Base-by-base conservation (phyloP, 2,888 invertebrate genomes). In the Graphium colonna region DNA sequence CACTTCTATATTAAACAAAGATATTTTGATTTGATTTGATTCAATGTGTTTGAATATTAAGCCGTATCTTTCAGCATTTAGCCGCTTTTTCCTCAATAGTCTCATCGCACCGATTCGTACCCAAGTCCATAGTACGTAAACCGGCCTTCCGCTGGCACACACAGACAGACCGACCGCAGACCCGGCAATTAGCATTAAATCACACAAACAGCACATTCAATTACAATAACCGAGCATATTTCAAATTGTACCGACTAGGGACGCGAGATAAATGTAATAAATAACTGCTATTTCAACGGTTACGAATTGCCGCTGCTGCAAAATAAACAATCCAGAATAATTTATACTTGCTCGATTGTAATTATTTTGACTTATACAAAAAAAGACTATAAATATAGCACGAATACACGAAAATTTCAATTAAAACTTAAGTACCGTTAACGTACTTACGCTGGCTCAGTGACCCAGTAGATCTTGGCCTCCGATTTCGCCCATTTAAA, bases 141-240 rank as follows among this genome's bases (percentile, higher is more conserved):
- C 42, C 48, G 48, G 42, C 28, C 38, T 39, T 48, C 42, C 47
- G 39, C 21, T 17, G 0, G 21, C 17, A n/a, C 13, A 38, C 15
- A 31, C 31, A 39, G 33, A 39, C 44, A 16, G 49, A 60, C 52
- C 56, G 57, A 58, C 58, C 60, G 55, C 58, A 60, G 40, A 45
- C 48, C 56, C 54, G 54, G 57, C 61, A 59, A 62, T 62, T 62
- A 62, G 51, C 57, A 57, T 51, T 62, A 59, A 60, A 60, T 62
- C 60, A 62, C 59, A 52, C 55, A 39, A 52, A 39, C 42, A 45
- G 43, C 43, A 48, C 36, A 55, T 57, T 42, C 58, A 58, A 55
- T 54, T 54, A 49, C 45, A 44, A 48, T 48, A 44, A 48, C 39
- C 4, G 43, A 48, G 43, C 36, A 43, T 53, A 44, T 44, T 39